Evolutionary conservation across 1,140 invertebrate species (phyloP).

Genomic region (Scaptomyza montana): DNA sequence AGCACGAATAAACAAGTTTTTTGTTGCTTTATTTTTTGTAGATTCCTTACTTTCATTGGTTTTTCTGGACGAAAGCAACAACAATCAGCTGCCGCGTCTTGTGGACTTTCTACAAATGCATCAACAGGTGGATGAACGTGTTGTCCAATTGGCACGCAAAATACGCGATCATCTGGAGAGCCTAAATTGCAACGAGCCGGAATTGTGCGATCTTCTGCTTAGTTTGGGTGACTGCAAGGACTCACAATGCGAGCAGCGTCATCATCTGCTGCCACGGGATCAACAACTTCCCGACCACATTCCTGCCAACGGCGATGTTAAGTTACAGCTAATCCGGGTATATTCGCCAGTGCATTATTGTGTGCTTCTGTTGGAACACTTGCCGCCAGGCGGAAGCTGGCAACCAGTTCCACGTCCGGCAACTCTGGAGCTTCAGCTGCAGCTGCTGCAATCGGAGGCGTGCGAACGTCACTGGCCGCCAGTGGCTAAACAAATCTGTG

Average conservation of each 20-base stretch:
- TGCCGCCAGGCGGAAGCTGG: slow-evolving; percentile 30
- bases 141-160: slow-evolving; percentile 18
- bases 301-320: slow-evolving; percentile 37
- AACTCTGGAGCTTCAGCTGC: slow-evolving; percentile 19
- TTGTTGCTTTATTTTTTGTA: neutral
- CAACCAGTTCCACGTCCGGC: neutral
- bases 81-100: slow-evolving; percentile 52
- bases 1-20: neutral
- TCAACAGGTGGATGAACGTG: slow-evolving; percentile 32
- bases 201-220: slow-evolving; percentile 39
- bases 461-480: slow-evolving; percentile 53
- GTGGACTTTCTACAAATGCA: slow-evolving; percentile 52
- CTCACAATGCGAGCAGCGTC: slow-evolving; percentile 38
- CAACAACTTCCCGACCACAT: neutral
- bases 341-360: slow-evolving; percentile 57
- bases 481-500: slow-evolving; percentile 29
- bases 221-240: slow-evolving; percentile 35
- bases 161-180: slow-evolving; percentile 31
- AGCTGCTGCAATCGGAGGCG: slow-evolving; percentile 15
- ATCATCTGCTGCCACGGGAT: slow-evolving; percentile 34
- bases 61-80: slow-evolving; percentile 49
- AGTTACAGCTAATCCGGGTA: slow-evolving; percentile 36
- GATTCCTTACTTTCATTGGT: slow-evolving; percentile 37
- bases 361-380: slow-evolving; percentile 50
- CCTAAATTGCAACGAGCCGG: neutral